Base-by-base conservation (phyloP, 2,113 vertebrate genomes). In the Paramisgurnus dabryanus region DNA sequence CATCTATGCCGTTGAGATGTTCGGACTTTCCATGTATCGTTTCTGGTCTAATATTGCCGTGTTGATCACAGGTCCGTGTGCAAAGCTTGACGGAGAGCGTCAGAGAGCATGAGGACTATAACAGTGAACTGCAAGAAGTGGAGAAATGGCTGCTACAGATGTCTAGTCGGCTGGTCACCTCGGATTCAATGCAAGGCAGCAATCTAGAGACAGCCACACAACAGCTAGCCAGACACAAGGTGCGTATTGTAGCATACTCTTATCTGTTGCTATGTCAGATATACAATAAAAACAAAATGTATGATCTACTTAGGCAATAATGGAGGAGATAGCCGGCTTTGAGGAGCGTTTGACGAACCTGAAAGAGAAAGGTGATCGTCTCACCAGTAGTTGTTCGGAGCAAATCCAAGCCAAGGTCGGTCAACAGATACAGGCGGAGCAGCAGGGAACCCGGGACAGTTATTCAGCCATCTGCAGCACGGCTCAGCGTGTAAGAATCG, bases 91-190 rank as follows among this genome's bases (percentile, higher is more conserved):
- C 94, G 18, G 88, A 84, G 0, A 95, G 93, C 87, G 95, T 98
- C 78, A 96, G 90, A 89, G 96, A 98, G 71, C 98, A 99, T 39
- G 97, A 99, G 79, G 90, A 90, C 53, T 99, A 99, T 79, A 95
- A 96, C 7, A 90, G 88, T 17, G 93, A 96, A 80, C 94, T 98
- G 13, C 98, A 98, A 85, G 96, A 98, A 83, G 96, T 95, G 8
- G 98, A 99, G 77, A 96, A 95, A 73, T 98, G 97, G 97, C 90
- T 99, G 64, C 90, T 99, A n/a, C 96, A 98, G 87, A 98, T 99
- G 95, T 98, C 97, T 4, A 93, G 95, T 89, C 91, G 95, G 72
- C 90, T 99, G 90, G 94, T 98, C 85, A 94, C 93, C 0, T 94
- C 95, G 11, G 96, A 97, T 80, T 93, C 96, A 18, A 88, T 94